A percentile compares a stretch with the other conserved stretches of the same genome.
phyloP scores from a whole-genome alignment of 2,113 vertebrate species.

The Nothocercus julius region DNA sequence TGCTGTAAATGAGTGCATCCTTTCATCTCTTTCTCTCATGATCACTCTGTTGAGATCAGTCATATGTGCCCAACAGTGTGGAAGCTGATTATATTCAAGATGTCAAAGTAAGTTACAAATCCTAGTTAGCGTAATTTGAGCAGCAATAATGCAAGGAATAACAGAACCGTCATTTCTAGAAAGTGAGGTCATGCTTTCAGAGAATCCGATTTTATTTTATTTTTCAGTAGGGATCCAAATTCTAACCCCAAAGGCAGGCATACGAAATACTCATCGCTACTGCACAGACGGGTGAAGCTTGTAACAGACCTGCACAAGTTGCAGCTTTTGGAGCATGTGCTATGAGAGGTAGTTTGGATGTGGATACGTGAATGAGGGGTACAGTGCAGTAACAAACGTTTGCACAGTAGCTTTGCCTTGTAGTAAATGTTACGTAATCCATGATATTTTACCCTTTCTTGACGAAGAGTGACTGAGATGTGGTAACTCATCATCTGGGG shows the following conservation, averaged over 20 bases:
- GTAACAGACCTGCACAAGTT: background rate
- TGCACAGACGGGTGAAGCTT: too few species aligned
- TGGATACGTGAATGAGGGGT: background rate
- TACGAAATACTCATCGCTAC: background rate
- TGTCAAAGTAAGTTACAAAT: background rate
- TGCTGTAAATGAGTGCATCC: background rate
- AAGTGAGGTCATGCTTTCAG: background rate
- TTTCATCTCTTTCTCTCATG: background rate
- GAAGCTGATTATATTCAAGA: background rate
- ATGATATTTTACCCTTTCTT: rapidly evolving
- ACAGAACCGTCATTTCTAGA: background rate
- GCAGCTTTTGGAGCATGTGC: background rate
- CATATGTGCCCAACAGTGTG: rapidly evolving
- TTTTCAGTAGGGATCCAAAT: background rate
- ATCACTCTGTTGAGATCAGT: background rate
- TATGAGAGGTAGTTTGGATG: background rate
- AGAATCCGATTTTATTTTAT: background rate
- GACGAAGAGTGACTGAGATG: background rate
- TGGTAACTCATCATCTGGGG: too few species aligned
- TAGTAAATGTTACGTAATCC: rapidly evolving
- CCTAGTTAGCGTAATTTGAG: background rate
- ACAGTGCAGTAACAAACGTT: rapidly evolving
- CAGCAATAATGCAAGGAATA: background rate
- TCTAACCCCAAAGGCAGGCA: background rate
- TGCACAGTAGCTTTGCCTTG: background rate